Evolutionary conservation across 1,140 invertebrate species (phyloP), one percentile per base, ranked within the genome.

Genomic region (Luehdorfia chinensis): DNA sequence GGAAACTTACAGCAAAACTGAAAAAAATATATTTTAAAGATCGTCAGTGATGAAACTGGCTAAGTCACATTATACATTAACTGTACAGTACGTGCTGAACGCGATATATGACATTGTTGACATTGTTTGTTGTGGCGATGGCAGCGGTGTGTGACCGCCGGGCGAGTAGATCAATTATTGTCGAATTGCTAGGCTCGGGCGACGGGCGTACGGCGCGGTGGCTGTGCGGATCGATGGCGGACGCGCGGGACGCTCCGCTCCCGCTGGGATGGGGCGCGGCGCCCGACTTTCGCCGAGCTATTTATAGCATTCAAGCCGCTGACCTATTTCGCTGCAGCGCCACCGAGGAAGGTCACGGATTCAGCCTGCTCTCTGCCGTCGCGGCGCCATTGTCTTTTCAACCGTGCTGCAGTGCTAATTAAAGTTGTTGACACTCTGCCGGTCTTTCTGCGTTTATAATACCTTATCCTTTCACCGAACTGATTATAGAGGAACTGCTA

Each of bases 231-330:
- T 79, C 77, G 77, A 81, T 81, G 71, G 54, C 64, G 62, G 62
- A 58, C 59, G 61, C 52, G 58, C 58, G 76, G 59, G 58, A 55
- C 56, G 59, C 57, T 52, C 55, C 47, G 46, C 69, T 62, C 63
- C 61, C 66, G 54, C 53, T 57, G 66, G 70, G 67, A 71, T 63
- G 79, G 69, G 75, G 75, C 50, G 69, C 66, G 80, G 69, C 75
- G 76, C 65, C 78, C 81, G 75, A 81, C 78, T 83, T 81, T 79
- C 75, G 64, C 77, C 75, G 65, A 79, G 81, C 81, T 85, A 85
- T 85, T 84, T 84, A 85, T 85, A 85, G 75, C 75, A 79, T 72
- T 80, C 68, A 79, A 79, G 78, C 79, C 78, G 81, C 75, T 85
- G 81, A 85, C 81, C 81, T 78, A 85, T 81, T 84, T 85, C 71